A percentile compares a stretch with the other conserved stretches of the same genome.
These are phyloP conservation scores for Epinotia brunnichana DNA, from an alignment of 2,888 invertebrate genomes.

Conservation along the genomic window DNA sequence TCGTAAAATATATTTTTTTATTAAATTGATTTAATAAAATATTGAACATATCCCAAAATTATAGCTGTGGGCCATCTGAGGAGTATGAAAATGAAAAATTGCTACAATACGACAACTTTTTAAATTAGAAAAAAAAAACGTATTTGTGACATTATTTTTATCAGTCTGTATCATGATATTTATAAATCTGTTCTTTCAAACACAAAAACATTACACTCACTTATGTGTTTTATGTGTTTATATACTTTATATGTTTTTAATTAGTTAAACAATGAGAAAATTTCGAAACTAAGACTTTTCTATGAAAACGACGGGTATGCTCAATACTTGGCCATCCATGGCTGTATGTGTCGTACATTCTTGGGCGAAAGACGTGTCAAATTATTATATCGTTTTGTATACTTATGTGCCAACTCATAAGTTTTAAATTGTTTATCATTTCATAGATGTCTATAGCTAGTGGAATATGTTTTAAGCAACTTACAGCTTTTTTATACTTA, in stretches of 20 bases:
- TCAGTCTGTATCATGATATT: no score
- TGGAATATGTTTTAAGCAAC: not conserved
- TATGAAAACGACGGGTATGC: not conserved
- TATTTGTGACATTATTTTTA: no score
- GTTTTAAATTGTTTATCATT: slow-evolving; percentile 2
- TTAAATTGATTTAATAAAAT: no score
- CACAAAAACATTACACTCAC: no score
- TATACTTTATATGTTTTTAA: not conserved
- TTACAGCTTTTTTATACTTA: no score
- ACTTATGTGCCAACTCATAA: not conserved
- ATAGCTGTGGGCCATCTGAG: no score
- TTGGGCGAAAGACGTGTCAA: not conserved
- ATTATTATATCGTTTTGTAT: not conserved
- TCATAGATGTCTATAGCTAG: slow-evolving; percentile 1
- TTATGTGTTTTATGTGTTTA: not conserved
- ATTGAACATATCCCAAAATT: no score
- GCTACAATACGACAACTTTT: no score
- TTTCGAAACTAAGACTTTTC: not conserved
- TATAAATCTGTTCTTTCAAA: no score
- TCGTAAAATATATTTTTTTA: no score
- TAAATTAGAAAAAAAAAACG: no score
- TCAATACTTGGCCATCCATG: not conserved
- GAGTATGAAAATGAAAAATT: no score
- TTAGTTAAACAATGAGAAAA: not conserved
- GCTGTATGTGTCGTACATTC: not conserved